Evolutionary conservation across 2,797 vertebrate genomes (phyloP), one percentile per base, ranked within the genome.

Genomic region (Crenichthys baileyi): DNA sequence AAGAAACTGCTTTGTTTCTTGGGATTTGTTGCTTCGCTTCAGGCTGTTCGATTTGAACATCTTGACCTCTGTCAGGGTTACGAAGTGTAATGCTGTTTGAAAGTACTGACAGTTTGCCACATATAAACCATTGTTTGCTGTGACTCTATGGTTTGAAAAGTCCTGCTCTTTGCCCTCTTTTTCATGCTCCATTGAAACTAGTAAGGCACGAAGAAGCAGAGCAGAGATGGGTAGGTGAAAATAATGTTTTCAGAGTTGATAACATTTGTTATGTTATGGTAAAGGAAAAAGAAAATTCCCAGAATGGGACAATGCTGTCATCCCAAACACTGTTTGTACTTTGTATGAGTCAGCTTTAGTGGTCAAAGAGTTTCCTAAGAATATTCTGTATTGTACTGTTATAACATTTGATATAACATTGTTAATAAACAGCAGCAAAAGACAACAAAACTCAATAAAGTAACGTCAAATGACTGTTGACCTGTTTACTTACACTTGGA

Each of bases 271-370:
- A 39, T 60, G 58, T 39, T 39, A 39, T 39, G 61, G 29, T 16
- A 53, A 36, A 72, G 20, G 26, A 7, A 51, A 71, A 71, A 22
- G 3, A 2, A 71, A 20, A 51, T 3, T 48, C 29, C 18, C 41
- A 73, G 20, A 73, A 58, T 56, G 36, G 70, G 46, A 72, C 70
- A 12, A 15, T 51, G 16, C 72, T 74, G 72, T 44, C 55, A 29
- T 74, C 15, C 39, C 20, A 50, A 73, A 29, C 36, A 26, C 39
- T 44, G 24, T 73, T n/a, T 60, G 56, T 48, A 26, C 58, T 36
- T 18, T 24, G 46, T 50, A 1, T n/a, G 56, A 61, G 51, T 75
- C 60, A 39, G 29, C 29, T 76, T 67, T 68, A 53, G 68, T 55
- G 50, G 15, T 13, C 15, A 41, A 51, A 7, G 44, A 65, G 16